phyloP scores from a whole-genome alignment of 2,113 vertebrate genomes.

The Leucopternis melanops region DNA sequence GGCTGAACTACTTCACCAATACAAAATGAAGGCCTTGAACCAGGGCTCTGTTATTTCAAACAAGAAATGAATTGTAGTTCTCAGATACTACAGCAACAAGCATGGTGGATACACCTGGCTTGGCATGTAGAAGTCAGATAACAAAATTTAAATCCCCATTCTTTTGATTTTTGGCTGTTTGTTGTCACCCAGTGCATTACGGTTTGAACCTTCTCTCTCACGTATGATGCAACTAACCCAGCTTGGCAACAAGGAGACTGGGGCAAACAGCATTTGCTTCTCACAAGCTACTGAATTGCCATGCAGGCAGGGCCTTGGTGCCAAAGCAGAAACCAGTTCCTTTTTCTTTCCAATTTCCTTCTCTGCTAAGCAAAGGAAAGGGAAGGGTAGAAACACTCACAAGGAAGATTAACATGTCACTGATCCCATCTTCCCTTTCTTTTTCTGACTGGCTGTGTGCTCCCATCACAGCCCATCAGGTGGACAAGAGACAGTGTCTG shows the following conservation, averaged over 20 bases:
- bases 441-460: neutral
- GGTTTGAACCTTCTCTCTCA: neutral
- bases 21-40: neutral
- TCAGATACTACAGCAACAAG: neutral
- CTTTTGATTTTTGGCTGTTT: neutral
- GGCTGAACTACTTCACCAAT: neutral
- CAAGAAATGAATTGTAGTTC: neutral
- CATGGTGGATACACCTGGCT: neutral
- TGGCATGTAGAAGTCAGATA: neutral
- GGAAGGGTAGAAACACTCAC: neutral
- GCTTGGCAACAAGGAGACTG: fast-evolving
- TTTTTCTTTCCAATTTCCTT: neutral
- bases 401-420: neutral
- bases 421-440: neutral
- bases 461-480: neutral
- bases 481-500: fast-evolving
- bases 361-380: neutral
- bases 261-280: neutral
- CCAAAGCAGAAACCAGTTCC: neutral
- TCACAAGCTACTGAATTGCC: neutral
- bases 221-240: neutral
- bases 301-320: neutral
- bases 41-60: fast-evolving
- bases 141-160: neutral
- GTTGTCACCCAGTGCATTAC: neutral